Conservation (phyloP, 2,797 vertebrate genomes). For the Manis javanica region DNA sequence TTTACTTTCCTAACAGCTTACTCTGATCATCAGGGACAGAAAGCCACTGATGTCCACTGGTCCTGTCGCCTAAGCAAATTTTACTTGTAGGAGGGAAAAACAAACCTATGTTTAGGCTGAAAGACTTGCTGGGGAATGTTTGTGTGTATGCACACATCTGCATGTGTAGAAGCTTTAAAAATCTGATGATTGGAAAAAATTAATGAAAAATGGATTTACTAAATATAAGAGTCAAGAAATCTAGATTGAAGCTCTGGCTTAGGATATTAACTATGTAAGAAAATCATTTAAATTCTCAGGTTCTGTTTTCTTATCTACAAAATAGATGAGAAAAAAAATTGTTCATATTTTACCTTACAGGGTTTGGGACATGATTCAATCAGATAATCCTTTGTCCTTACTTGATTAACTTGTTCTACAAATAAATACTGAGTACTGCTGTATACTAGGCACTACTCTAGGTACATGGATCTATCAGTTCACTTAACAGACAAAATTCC, state of each 20-base stretch:
- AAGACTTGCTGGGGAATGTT: neutral
- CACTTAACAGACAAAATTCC: neutral
- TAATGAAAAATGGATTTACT: neutral
- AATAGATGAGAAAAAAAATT: neutral
- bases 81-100: neutral
- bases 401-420: neutral
- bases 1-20: slow-evolving; percentile 37
- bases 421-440: neutral
- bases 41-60: neutral
- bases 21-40: neutral
- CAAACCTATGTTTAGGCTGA: neutral
- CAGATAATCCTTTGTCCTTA: neutral
- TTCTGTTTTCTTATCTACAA: neutral
- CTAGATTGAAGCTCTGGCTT: neutral
- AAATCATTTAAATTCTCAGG: neutral
- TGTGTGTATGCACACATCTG: neutral
- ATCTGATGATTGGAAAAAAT: neutral
- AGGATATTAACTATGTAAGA: neutral
- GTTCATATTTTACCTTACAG: neutral
- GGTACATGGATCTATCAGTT: neutral
- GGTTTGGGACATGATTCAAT: neutral
- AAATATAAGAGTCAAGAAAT: neutral
- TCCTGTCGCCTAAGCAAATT: slow-evolving; percentile 43
- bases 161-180: neutral
- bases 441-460: neutral